Evolutionary conservation across 1,140 invertebrate species (phyloP), one percentile per base, ranked within the genome.

Genomic region (Colletes latitarsis): DNA sequence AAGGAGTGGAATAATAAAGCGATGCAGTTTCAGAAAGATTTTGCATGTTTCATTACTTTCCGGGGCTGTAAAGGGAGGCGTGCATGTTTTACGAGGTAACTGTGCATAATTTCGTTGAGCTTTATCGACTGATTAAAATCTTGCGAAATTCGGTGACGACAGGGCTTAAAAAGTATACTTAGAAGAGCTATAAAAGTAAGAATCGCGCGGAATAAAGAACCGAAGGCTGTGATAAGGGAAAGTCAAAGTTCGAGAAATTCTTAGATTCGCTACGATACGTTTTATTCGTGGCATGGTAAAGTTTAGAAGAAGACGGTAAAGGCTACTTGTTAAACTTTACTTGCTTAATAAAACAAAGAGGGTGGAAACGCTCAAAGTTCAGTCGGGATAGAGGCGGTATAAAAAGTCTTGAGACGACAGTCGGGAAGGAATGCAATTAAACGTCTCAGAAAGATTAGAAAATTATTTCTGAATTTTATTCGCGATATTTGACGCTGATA

Each of bases 61-160:
- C 1, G 9, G 4, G 30, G 3, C 8, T 12, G 3, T 19, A 17
- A 30, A 67, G 12, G 12, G 30, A 21, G 19, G 5, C 14, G n/a
- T 46, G 52, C 49, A 39, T 55, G 15, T n/a, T 41, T 71, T 15
- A 57, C 5, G 30, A 1, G 4, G 17, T 15, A 55, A 8, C 12
- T 19, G 30, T 10, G 69, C 12, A 19, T 19, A 41, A 57, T 71
- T 62, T n/a, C 21, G 12, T 6, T 0, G 4, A 30, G 49, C 57
- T 52, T 77, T 70, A 72, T 75, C 57, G 67, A 82, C 62, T 75
- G 74, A 82, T 84, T 77, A 84, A 84, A 75, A 81, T 84, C 69
- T 67, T n/a, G 41, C 71, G 72, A n/a, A 10, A 14, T 62, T 39
- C 15, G n/a, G 6, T 17, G 46, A 43, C 6, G 43, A 49, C 49